Evolutionary conservation across 2,888 invertebrate species (phyloP), one percentile per base, ranked within the genome.

Genomic region (Pristionchus fissidentatus): DNA sequence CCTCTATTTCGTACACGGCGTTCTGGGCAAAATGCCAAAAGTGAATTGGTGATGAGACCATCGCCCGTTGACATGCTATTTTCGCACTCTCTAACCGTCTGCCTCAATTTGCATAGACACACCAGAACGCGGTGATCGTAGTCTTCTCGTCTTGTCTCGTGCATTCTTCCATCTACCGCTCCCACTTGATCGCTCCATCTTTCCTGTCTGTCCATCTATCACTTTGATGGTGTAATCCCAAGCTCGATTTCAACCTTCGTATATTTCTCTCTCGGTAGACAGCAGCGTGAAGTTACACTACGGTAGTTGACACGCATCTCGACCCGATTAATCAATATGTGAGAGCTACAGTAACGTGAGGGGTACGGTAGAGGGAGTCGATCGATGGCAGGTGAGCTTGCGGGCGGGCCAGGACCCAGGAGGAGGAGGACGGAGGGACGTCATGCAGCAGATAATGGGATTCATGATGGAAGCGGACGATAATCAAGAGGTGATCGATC

Each of bases 281-380:
- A 15, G 35, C 26, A 4, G 13, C 8, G 29, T 32, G 35, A 60
- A 62, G 1, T 62, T 8, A 66, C 35, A 66, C 38, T 66, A 13
- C 22, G 52, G 5, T 3, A 1, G 38, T 35, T 66, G 32, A 7
- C 66, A 66, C 66, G 66, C 35, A 35, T 60, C 32, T 4, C 29
- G 10, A 38, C 66, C 66, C 66, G n/a, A n/a, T n/a, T n/a, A n/a
- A n/a, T n/a, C n/a, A n/a, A n/a, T 66, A n/a, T 66, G 38, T 10
- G 29, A 62, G n/a, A 57, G 57, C 57, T 62, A 66, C 66, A n/a
- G 7, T 66, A 66, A 66, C 66, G 38, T 66, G 66, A 66, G 35
- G 66, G 66, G 66, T n/a, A n/a, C n/a, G n/a, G n/a, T n/a, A n/a
- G n/a, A n/a, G n/a, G n/a, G n/a, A n/a, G n/a, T n/a, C n/a, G 66